Conservation (phyloP, 53 echinoderm and acorn worm species). For the Arbacia lixula region DNA sequence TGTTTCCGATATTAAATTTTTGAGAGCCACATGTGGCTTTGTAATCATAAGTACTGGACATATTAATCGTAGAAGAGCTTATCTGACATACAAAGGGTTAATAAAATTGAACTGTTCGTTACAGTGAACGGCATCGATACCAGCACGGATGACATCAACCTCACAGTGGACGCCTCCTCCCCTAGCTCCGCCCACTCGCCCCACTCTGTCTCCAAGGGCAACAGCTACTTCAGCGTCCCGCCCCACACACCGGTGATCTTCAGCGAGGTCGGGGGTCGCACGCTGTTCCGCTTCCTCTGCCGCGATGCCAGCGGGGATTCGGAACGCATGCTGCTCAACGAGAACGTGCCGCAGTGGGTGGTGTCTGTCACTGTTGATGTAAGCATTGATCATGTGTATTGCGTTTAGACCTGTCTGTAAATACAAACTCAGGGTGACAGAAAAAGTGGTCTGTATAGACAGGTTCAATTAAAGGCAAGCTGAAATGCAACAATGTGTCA, state of each 20-base stretch:
- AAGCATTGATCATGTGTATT: too few species aligned
- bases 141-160: slow-evolving; percentile 84
- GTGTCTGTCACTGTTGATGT: slow-evolving; percentile 95
- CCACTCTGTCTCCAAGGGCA: slow-evolving; percentile 76
- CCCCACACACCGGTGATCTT: slow-evolving; percentile 96
- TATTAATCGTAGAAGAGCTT: too few species aligned
- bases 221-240: slow-evolving; percentile 93
- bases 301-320: slow-evolving; percentile 95
- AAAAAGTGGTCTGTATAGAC: too few species aligned
- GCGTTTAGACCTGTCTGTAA: too few species aligned
- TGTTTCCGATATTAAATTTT: too few species aligned
- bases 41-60: too few species aligned
- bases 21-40: too few species aligned
- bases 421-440: too few species aligned
- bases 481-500: too few species aligned
- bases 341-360: slow-evolving; percentile 97
- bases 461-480: too few species aligned
- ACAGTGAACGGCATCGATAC: slow-evolving; percentile 88
- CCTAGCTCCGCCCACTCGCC: slow-evolving; percentile 59
- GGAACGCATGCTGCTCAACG: slow-evolving; percentile 83
- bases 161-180: slow-evolving; percentile 60
- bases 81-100: too few species aligned
- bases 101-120: too few species aligned
- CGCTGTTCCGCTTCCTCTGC: slow-evolving; percentile 94
- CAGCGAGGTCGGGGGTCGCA: slow-evolving; percentile 95